Evolutionary conservation across 2,113 vertebrate genomes (phyloP).

Genomic region (Pseudorhombus dupliciocellatus): DNA sequence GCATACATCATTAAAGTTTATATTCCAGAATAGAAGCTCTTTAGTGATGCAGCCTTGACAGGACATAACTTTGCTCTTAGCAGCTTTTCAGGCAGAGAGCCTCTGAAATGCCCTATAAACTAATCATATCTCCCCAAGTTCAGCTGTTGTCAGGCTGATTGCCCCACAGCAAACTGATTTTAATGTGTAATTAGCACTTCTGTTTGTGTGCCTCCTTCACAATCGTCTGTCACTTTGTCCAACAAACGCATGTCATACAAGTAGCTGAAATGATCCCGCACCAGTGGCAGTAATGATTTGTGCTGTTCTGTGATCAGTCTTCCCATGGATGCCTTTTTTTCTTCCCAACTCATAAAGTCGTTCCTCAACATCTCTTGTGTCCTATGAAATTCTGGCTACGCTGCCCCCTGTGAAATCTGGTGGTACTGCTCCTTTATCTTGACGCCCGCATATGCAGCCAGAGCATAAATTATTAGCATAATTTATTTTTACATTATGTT

Average conservation of each 20-base stretch:
- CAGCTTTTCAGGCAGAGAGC: slow-evolving; percentile 29
- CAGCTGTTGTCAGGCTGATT: slow-evolving; percentile 27
- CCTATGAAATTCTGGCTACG: too few species aligned
- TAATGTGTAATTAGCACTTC: slow-evolving; percentile 17
- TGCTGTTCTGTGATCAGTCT: neutral
- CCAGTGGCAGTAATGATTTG: slow-evolving; percentile 1
- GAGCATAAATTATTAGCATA: too few species aligned
- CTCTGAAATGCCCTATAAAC: slow-evolving; percentile 40
- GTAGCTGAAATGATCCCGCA: slow-evolving; percentile 7
- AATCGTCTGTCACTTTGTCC: slow-evolving; percentile 16
- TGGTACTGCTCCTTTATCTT: too few species aligned
- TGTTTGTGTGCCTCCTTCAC: slow-evolving; percentile 9
- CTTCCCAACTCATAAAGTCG: too few species aligned
- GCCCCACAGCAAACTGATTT: slow-evolving; percentile 22
- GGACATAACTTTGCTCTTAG: slow-evolving; percentile 71
- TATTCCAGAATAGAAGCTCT: slow-evolving; percentile 25
- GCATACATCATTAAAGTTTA: slow-evolving; percentile 61
- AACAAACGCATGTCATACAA: slow-evolving; percentile 6
- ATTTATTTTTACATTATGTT: neutral
- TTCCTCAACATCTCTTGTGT: too few species aligned
- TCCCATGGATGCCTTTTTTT: neutral
- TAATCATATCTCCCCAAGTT: slow-evolving; percentile 35
- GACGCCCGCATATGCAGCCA: too few species aligned
- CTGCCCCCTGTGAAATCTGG: too few species aligned
- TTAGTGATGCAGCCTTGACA: slow-evolving; percentile 39